A percentile compares a stretch with the other conserved stretches of the same genome.
Evolutionary conservation across 2,888 invertebrate species (phyloP).

Genomic region (Synergus umbraculus): DNA sequence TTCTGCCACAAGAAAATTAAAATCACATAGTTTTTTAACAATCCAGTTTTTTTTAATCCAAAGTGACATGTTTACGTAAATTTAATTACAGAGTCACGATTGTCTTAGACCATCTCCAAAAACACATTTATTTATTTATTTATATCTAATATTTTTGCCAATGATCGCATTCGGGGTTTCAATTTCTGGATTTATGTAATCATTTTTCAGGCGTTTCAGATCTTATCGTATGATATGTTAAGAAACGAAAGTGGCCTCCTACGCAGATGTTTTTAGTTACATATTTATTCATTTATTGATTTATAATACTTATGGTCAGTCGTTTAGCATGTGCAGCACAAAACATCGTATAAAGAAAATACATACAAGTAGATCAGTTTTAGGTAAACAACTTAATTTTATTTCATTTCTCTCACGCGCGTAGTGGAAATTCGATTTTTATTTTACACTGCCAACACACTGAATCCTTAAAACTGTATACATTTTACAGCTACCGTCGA

Average conservation of each 20-base stretch:
- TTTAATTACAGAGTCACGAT: constrained; percentile 27
- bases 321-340: constrained; percentile 60
- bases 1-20: constrained; percentile 33
- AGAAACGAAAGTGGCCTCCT: constrained; percentile 36
- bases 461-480: constrained; percentile 37
- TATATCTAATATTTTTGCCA: constrained; percentile 17
- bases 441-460: constrained; percentile 29
- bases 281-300: constrained; percentile 49
- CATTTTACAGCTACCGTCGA: constrained; percentile 35
- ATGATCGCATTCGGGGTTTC: neutral
- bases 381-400: neutral
- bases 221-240: constrained; percentile 40
- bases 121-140: neutral
- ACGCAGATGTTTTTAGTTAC: neutral
- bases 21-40: constrained; percentile 27
- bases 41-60: neutral
- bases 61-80: constrained; percentile 7
- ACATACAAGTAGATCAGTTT: constrained; percentile 15
- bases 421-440: constrained; percentile 13
- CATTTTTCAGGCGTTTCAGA: constrained; percentile 15
- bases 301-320: constrained; percentile 54
- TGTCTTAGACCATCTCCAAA: constrained; percentile 13
- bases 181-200: constrained; percentile 36
- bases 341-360: constrained; percentile 39
- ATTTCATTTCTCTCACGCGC: neutral